These are phyloP conservation scores for Petrolisthes manimaculis DNA, from an alignment of 2,888 invertebrate species.

Conservation along the genomic window DNA sequence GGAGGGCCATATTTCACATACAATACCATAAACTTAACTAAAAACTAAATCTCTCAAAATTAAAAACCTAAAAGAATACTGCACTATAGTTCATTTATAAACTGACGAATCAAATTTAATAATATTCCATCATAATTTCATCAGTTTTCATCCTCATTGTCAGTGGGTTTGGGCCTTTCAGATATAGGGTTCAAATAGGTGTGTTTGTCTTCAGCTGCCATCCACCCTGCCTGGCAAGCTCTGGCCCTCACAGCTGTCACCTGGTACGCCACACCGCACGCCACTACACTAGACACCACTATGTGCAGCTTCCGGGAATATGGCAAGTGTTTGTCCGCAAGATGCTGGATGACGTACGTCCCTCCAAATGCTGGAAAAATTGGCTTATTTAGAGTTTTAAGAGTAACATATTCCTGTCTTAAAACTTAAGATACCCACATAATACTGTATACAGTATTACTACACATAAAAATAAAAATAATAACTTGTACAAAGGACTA, in stretches of 20 bases:
- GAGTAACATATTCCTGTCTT: not conserved
- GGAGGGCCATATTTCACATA: too few relatives aligned
- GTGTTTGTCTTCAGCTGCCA: conserved; percentile 72
- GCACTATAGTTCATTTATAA: not conserved
- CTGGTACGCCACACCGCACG: conserved; percentile 54
- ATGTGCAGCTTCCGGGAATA: conserved; percentile 53
- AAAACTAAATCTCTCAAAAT: not conserved
- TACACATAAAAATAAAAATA: not conserved
- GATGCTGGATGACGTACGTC: conserved; percentile 51
- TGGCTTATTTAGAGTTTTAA: too few relatives aligned
- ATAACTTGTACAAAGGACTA: conserved; percentile 2
- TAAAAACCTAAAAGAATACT: not conserved
- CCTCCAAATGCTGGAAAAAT: conserved; percentile 67
- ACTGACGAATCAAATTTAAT: not conserved
- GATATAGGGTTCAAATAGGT: conserved; percentile 67
- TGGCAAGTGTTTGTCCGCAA: conserved; percentile 39
- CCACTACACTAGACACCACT: conserved; percentile 47
- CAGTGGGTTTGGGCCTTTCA: conserved; percentile 30
- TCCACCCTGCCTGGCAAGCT: conserved; percentile 72
- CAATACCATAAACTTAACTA: too few relatives aligned
- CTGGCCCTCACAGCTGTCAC: conserved; percentile 68
- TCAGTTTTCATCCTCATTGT: conserved; percentile 17
- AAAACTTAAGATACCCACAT: not conserved
- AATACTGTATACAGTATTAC: not conserved
- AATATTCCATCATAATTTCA: not conserved